Base-by-base conservation (phyloP, 37 sponge, comb jelly and placozoan species). In the Tethya wilhelma region DNA sequence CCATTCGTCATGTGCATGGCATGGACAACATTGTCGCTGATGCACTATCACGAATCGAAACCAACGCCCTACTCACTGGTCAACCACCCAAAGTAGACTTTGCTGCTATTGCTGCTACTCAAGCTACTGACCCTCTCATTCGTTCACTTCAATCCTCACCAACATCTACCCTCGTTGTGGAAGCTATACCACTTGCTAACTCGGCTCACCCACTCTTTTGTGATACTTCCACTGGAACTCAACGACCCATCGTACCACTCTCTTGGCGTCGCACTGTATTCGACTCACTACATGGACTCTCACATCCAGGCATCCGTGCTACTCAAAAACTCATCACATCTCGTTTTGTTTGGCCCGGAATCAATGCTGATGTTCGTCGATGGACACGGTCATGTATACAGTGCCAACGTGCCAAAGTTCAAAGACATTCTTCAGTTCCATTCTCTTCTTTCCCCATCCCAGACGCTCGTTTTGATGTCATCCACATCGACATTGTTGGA, bases 301-400 rank as follows among this genome's bases (percentile, higher is more conserved):
- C 81, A 22, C 90, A 90, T 36, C 90, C 90, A 29, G 85, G 90
- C 4, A 84, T 90, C 39, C 62, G 71, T 29, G 90, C 86, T 28
- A 81, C 90, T 2, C 90, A 85, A 44, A 76, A 80, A 2, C 81
- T 90, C 64, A 74, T 89, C 75, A 79, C 90, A 17, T 25, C 85
- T 9, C 74, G 85, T 4, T 89, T 77, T 45, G 68, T 89, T 5
- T 84, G 84, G 90, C 90, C 90, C 0, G 79, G 84, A 0, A 89
- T 89, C 44, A 89, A 89, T 38, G 38, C 43, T 5, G 84, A 82
- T 66, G 77, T 90, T 42, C 44, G 75, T 17, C 60, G 60, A 2
- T 89, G 90, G 80, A 70, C 80, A 30, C 59, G 38, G 4, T 69
- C 85, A 2, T 89, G 84, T 57, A 4, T 84, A 29, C 74, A 78